Percentiles rank a stretch among this genome's conserved stretches.
Evolutionary conservation across 2,797 vertebrate species (phyloP).

Genomic region (Thunnus albacares): DNA sequence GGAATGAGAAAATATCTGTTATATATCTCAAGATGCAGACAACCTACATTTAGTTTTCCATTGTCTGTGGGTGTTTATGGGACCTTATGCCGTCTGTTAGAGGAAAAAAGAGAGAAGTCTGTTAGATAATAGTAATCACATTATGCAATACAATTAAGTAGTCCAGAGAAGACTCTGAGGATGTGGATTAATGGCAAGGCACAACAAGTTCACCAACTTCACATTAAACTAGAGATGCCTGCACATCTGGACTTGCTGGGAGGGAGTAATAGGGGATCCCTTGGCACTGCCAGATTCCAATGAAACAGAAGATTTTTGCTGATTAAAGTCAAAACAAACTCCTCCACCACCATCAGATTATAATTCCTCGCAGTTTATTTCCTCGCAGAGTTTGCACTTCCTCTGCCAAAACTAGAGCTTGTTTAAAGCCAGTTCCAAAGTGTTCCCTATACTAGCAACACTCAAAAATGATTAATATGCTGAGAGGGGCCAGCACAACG

Average conservation of each 20-base stretch:
- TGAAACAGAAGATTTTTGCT: constrained; percentile 62
- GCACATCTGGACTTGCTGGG: constrained; percentile 13
- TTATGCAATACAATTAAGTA: constrained; percentile 1
- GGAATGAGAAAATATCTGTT: constrained; percentile 18
- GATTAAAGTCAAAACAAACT: constrained; percentile 59
- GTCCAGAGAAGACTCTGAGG: not conserved
- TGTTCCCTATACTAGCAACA: constrained; percentile 71
- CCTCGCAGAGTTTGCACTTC: constrained; percentile 57
- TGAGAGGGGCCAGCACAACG: constrained; percentile 54
- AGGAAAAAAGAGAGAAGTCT: not conserved
- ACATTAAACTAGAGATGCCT: constrained; percentile 1
- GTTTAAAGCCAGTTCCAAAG: constrained; percentile 67
- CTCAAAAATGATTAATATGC: constrained; percentile 72
- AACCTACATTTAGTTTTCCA: constrained; percentile 1
- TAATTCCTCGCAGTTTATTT: constrained; percentile 72
- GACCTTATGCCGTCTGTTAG: not conserved
- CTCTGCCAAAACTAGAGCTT: constrained; percentile 70
- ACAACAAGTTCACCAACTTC: constrained; percentile 21
- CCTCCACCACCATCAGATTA: constrained; percentile 64
- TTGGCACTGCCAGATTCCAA: constrained; percentile 40
- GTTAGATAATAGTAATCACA: not conserved
- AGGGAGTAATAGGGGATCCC: constrained; percentile 19
- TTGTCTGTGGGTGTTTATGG: constrained; percentile 25
- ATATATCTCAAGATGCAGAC: constrained; percentile 8
- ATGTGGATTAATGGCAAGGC: not conserved